Conservation (phyloP, 2,113 vertebrate species). For the Psettodes erumei region DNA sequence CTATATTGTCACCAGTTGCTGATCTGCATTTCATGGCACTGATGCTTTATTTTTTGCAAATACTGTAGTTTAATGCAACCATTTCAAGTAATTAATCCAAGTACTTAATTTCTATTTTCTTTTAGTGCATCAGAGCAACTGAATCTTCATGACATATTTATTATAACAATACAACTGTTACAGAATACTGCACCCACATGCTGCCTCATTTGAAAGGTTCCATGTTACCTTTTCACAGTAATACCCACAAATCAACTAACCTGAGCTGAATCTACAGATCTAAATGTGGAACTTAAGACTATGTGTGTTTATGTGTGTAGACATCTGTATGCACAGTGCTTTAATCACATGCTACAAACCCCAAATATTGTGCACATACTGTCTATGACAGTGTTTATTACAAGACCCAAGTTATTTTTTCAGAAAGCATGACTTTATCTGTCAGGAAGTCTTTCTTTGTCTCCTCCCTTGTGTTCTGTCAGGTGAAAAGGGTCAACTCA, state of each 20-base stretch:
- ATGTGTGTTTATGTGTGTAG: not conserved
- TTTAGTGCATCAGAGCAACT: not conserved
- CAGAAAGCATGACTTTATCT: slow-evolving; percentile 6
- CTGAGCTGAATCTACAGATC: not conserved
- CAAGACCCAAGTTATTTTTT: not conserved
- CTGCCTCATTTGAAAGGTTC: not conserved
- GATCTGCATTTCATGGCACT: not conserved
- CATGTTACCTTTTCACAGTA: not conserved
- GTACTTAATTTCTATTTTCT: not conserved
- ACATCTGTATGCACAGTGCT: not conserved
- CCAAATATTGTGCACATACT: not conserved
- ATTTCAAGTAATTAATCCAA: not conserved
- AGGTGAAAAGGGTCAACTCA: slow-evolving; percentile 15
- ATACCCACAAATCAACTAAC: not conserved
- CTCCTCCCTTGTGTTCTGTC: not conserved
- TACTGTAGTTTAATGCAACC: not conserved
- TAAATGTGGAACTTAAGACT: not conserved
- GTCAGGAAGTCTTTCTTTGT: slow-evolving; percentile 6
- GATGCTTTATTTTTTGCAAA: not conserved
- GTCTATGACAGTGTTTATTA: not conserved
- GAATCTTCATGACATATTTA: not conserved
- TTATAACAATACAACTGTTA: not conserved
- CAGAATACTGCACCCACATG: not conserved
- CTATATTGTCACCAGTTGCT: not conserved
- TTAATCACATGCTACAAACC: not conserved